Evolutionary conservation across 2,888 invertebrate genomes (phyloP), one percentile per base, ranked within the genome.

Genomic region (Panopea generosa): DNA sequence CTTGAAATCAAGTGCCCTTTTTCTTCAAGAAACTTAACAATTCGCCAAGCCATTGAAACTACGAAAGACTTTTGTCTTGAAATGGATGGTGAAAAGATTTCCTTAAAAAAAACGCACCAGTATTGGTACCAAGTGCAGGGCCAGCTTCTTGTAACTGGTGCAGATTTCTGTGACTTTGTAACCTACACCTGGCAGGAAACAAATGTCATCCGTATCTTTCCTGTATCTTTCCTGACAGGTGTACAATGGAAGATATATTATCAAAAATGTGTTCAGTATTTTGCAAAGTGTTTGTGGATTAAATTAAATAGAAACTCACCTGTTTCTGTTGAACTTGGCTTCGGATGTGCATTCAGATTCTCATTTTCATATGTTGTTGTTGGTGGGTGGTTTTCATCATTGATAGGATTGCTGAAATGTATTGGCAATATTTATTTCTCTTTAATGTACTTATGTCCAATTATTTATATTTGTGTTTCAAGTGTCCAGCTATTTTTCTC

Each of bases 1-100:
- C n/a, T n/a, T 1, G 75, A 79, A 40, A 49, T 75, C 0, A 79
- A 75, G 33, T 79, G 79, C 38, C 79, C 65, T 1, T 71, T 40
- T 61, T 50, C 55, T 11, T 26, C 47, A 16, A 43, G 60, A n/a
- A 59, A 79, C 38, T 7, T 16, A 40, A 27, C 56, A 4, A 27
- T 56, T 33, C 2, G 4, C 1, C 16, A 33, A 18, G 56, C 29
- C n/a, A 16, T 33, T 2, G 33, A 56, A 27, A 16, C 56, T 27
- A 56, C n/a, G 29, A 56, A 56, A 43, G 7, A 55, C 16, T 47
- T 55, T 14, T 49, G 43, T 29, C 29, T 47, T 27, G 33, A 29
- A 18, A 22, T 2, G 14, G 33, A 66, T 27, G 56, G 47, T n/a
- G 49, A 56, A 29, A 56, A 47, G 2, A 49, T 29, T 29, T 11